Base-by-base conservation (phyloP, 2,888 invertebrate genomes). In the Rhagonycha fulva region DNA sequence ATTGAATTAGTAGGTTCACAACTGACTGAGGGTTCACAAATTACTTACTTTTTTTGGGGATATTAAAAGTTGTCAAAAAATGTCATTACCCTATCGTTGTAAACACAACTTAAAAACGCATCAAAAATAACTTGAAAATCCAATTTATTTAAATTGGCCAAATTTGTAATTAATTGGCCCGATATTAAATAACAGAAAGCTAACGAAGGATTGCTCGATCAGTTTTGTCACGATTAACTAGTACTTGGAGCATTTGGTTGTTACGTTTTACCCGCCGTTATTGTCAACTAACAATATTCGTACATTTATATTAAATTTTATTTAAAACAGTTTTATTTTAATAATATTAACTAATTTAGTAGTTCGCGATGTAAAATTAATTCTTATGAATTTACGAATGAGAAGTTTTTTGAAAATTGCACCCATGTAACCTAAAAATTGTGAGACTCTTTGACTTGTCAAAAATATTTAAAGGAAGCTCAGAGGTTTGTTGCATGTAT, bases 391-490 rank as follows among this genome's bases (percentile, higher is more conserved):
- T 47, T 5, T 47, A 47, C 7, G 47, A 47, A 47, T 47, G 47
- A 47, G 19, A 47, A n/a, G 5, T 5, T n/a, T 69, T 12, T 12
- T 26, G 30, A 63, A 66, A 19, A 47, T 71, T 70, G 24, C 9
- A 74, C 14, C 14, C 68, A 71, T 61, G 4, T 77, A 77, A 77
- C 77, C 77, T 77, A 69, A 72, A 72, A 71, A 14, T 28, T 60
- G 47, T 67, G 26, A 30, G 77, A 77, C 77, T 74, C 77, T 72
- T 67, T 71, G 67, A 68, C 66, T 74, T 77, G 77, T 77, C 74
- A 77, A 77, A 76, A 30, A 47, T 28, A 14, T 72, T 24, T 30
- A 30, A 68, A 61, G 14, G 32, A 32, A 68, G 24, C 14, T 68
- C 30, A 62, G 30, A 62, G 61, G 66, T 76, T 70, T 75, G 62